phyloP scores from a whole-genome alignment of 1,140 invertebrate genomes.

The Aradophagus sp. region DNA sequence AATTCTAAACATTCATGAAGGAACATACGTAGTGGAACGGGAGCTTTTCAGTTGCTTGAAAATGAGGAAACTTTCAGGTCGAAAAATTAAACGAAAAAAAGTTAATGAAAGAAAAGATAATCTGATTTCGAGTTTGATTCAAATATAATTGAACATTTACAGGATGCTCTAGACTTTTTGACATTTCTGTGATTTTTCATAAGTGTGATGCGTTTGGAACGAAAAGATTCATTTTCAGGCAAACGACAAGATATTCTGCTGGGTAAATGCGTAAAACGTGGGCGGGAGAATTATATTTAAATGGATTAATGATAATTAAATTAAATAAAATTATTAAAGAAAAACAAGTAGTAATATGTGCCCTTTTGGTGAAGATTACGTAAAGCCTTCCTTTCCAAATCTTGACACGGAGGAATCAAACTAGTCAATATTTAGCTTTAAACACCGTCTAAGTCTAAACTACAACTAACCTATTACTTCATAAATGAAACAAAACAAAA shows the following conservation, averaged over 20 bases:
- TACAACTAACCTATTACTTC: constrained; percentile 59
- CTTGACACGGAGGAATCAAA: constrained; percentile 61
- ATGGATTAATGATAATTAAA: constrained; percentile 31
- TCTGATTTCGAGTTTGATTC: too few relatives aligned
- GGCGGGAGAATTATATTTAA: constrained; percentile 1
- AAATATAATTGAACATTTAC: too few relatives aligned
- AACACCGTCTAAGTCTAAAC: constrained; percentile 63
- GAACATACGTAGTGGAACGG: too few relatives aligned
- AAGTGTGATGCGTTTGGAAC: too few relatives aligned
- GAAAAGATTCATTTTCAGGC: constrained; percentile 53
- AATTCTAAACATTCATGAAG: too few relatives aligned
- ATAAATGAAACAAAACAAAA: constrained; percentile 34
- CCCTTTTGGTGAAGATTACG: constrained; percentile 44
- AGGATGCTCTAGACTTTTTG: too few relatives aligned
- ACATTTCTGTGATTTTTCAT: too few relatives aligned
- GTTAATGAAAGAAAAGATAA: not conserved
- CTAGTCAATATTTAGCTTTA: constrained; percentile 76
- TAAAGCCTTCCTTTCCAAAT: constrained; percentile 53
- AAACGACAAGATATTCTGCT: too few relatives aligned
- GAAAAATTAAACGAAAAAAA: constrained; percentile 17
- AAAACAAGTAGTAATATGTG: constrained; percentile 44
- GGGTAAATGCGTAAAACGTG: constrained; percentile 12
- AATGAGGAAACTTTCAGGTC: too few relatives aligned
- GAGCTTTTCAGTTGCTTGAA: too few relatives aligned
- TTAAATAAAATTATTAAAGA: constrained; percentile 19